Evolutionary conservation across 2,113 vertebrate species (phyloP).

Genomic region (Tychaedon coryphoeus): DNA sequence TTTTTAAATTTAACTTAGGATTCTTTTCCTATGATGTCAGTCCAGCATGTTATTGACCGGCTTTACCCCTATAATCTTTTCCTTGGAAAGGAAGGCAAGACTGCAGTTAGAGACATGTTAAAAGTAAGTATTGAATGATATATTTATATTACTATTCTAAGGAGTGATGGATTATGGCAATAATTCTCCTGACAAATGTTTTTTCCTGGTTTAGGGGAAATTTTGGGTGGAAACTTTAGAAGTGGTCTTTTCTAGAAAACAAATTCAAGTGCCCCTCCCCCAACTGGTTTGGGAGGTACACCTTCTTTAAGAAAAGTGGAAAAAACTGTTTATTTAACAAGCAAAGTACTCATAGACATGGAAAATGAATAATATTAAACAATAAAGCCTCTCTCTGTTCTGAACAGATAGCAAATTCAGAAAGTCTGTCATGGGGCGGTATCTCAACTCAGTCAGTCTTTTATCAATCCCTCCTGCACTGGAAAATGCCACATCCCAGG

Average conservation of each 20-base stretch:
- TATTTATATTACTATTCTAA: neutral
- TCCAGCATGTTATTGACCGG: constrained; percentile 80
- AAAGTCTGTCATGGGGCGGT: neutral
- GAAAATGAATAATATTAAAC: neutral
- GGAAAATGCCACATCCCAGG: accelerated
- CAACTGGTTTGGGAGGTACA: neutral
- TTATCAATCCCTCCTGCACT: neutral
- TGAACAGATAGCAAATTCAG: neutral
- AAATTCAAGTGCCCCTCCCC: neutral
- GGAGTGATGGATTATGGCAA: neutral
- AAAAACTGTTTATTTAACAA: neutral
- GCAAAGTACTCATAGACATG: neutral
- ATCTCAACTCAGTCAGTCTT: neutral
- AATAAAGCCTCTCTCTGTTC: neutral
- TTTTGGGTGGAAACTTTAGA: neutral
- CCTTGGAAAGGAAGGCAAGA: constrained; percentile 87
- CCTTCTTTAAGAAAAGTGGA: neutral
- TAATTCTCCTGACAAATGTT: neutral
- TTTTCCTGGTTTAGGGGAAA: neutral
- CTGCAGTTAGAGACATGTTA: constrained; percentile 85
- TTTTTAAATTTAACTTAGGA: constrained; percentile 74
- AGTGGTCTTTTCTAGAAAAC: neutral
- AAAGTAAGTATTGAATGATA: constrained; percentile 75
- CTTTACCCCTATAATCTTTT: constrained; percentile 90
- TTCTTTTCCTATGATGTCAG: constrained; percentile 86